Evolutionary conservation across 2,797 vertebrate species (phyloP), one percentile per base, ranked within the genome.

Genomic region (Hylomyscus alleni): DNA sequence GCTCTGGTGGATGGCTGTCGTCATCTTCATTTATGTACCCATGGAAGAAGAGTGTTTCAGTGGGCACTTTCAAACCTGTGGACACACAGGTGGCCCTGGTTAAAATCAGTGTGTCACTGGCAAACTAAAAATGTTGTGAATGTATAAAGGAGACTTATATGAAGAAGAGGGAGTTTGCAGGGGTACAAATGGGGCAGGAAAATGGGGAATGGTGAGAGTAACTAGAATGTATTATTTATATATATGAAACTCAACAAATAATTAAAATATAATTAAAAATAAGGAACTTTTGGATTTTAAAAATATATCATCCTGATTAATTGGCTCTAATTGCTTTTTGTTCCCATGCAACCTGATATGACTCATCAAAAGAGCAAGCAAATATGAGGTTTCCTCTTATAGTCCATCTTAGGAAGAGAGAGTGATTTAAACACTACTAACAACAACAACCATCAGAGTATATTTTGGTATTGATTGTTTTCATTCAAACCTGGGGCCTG

Each of bases 281-380:
- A 17, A n/a, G 15, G 11, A 24, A 52, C n/a, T 6, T 69, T 90
- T 91, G 9, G 11, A 78, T 73, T 89, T 90, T 20, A 56, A 93
- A 95, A 84, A 54, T 72, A 31, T 84, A 60, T 77, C 76, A 54
- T 44, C 8, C 56, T 81, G 82, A 44, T 76, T 92, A 85, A 76
- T 26, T 40, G n/a, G 40, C 1, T 22, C 10, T 60, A 13, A 65
- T 78, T 95, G 12, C 6, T 86, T 92, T 94, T 69, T 84, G 22
- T 37, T 75, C 5, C 34, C 4, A 73, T 67, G 1, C 31, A 80
- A 3, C 8, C 19, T 85, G 37, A 82, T 69, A 13, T 69, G 31
- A 7, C 1, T 72, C 22, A 13, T 87, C 22, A 37, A 37, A 62
- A 50, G 11, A 50, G 3, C 3, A 77, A 24, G 1, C 2, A 60